phyloP scores from a whole-genome alignment of 2,113 vertebrate genomes.

The Saimiri boliviensis region DNA sequence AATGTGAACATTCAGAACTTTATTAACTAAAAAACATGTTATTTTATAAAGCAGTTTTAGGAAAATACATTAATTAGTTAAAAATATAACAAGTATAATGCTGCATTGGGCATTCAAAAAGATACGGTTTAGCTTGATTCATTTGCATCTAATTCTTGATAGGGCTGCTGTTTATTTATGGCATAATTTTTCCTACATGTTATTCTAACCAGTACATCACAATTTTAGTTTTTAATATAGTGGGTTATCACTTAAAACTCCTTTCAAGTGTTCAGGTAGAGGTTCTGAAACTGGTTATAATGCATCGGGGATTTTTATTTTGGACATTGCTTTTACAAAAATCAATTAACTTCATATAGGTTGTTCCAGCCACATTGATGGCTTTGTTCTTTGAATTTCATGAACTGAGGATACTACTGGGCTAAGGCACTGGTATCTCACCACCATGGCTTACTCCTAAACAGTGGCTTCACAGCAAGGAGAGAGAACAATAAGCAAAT shows the following conservation, averaged over 20 bases:
- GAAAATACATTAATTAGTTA: slow-evolving; percentile 11
- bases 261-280: not conserved
- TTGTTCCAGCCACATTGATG: slow-evolving; percentile 12
- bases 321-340: slow-evolving; percentile 26
- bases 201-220: not conserved
- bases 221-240: slow-evolving; percentile 24
- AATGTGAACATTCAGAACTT: not conserved
- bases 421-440: slow-evolving; percentile 19
- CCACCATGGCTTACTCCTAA: not conserved
- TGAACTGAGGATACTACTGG: not conserved
- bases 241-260: not conserved
- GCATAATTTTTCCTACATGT: not conserved
- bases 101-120: not conserved
- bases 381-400: slow-evolving; percentile 35
- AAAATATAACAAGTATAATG: not conserved
- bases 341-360: not conserved
- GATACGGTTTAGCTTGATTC: slow-evolving; percentile 10
- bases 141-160: slow-evolving; percentile 14
- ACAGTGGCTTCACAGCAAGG: not conserved
- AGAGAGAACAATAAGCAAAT: slow-evolving; percentile 59
- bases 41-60: slow-evolving; percentile 10
- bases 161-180: not conserved
- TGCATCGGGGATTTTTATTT: slow-evolving; percentile 42
- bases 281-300: slow-evolving; percentile 37
- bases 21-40: slow-evolving; percentile 25